Conservation (phyloP, 2,113 vertebrate species). For the Fregetta grallaria region DNA sequence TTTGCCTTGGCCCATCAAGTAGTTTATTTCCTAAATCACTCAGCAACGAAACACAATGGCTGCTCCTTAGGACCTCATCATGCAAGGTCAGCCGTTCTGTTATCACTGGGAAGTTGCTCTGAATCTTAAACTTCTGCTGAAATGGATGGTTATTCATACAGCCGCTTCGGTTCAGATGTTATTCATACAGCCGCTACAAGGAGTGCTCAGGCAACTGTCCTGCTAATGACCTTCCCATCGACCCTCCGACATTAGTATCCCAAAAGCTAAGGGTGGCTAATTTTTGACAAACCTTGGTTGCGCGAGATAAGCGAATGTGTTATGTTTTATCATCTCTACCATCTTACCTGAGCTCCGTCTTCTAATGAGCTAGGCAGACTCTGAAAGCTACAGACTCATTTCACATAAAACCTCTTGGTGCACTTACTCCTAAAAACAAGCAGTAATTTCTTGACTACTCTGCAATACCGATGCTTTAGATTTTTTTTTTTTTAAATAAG, state of each 20-base stretch:
- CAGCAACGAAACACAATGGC: background rate
- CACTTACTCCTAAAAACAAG: background rate
- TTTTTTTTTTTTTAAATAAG: background rate
- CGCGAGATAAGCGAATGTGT: background rate
- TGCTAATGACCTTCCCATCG: background rate
- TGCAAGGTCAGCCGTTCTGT: background rate
- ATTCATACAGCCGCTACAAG: background rate
- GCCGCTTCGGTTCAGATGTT: background rate
- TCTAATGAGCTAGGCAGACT: background rate
- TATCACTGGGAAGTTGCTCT: background rate
- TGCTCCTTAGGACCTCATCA: background rate
- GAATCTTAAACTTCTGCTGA: conserved; percentile 4
- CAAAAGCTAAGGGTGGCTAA: background rate
- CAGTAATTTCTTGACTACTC: background rate
- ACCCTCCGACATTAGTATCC: background rate
- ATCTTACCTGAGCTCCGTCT: background rate
- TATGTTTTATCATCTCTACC: background rate
- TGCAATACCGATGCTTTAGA: background rate
- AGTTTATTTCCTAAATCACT: background rate
- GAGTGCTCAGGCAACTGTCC: background rate
- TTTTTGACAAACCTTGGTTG: background rate
- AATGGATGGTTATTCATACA: background rate
- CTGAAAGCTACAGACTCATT: background rate
- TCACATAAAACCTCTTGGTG: background rate
- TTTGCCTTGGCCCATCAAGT: background rate